Conservation (phyloP, 2,888 invertebrate species). For the Cosmorhoe ocellata region DNA sequence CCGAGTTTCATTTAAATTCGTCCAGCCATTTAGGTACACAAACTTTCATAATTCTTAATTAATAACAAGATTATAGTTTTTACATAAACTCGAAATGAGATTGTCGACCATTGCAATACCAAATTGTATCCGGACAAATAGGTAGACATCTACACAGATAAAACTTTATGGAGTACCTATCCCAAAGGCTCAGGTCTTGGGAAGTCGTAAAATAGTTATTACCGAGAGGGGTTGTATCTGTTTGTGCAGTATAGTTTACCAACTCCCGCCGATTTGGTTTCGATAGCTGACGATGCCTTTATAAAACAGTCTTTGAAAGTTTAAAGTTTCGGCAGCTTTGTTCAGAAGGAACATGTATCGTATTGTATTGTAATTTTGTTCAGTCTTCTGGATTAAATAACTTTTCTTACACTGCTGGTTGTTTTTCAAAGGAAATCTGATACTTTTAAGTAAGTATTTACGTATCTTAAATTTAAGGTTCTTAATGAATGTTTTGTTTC, state of each 20-base stretch:
- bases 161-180: conserved; percentile 27
- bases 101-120: not conserved
- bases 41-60: no score
- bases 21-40: no score
- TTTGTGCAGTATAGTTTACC: conserved; percentile 26
- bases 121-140: conserved; percentile 18
- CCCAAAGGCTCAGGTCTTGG: conserved; percentile 33
- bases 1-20: no score
- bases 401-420: not conserved
- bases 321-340: conserved; percentile 16
- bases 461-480: no score
- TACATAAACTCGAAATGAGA: not conserved
- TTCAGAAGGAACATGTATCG: conserved; percentile 5
- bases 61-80: no score
- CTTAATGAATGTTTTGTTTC: no score
- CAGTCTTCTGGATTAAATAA: conserved; percentile 7
- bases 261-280: conserved; percentile 29
- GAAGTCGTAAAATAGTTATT: conserved; percentile 69
- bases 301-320: conserved; percentile 29
- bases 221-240: conserved; percentile 37
- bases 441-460: no score
- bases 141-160: conserved; percentile 8
- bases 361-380: conserved; percentile 15
- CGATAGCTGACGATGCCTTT: conserved; percentile 32
- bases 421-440: not conserved